These are phyloP conservation scores for Liposcelis brunnea DNA, from an alignment of 2,888 invertebrate genomes.

Conservation along the genomic window DNA sequence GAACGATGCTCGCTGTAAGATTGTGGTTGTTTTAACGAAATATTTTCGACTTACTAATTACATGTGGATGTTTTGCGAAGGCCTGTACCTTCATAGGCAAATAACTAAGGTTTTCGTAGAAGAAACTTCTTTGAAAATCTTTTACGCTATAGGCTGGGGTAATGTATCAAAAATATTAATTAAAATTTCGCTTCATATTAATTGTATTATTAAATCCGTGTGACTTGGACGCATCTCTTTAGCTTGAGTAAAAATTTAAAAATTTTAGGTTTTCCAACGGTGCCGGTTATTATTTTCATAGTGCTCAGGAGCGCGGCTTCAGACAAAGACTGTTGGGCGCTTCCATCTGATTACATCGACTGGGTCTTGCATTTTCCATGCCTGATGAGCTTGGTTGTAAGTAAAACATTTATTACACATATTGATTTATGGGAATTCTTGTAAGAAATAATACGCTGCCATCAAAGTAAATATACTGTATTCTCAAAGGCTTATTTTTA, in stretches of 20 bases:
- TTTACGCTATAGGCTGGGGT: slow-evolving; percentile 32
- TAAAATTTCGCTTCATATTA: too few relatives aligned
- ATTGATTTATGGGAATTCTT: too few relatives aligned
- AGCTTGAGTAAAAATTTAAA: not conserved
- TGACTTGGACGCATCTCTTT: too few relatives aligned
- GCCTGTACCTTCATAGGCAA: slow-evolving; percentile 30
- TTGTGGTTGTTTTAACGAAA: too few relatives aligned
- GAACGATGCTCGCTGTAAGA: not conserved
- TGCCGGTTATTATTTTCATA: not conserved
- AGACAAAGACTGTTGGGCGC: slow-evolving; percentile 4
- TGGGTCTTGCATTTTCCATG: not conserved
- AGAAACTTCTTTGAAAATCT: slow-evolving; percentile 22
- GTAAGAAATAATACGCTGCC: too few relatives aligned
- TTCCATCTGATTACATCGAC: slow-evolving; percentile 1
- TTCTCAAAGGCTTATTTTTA: too few relatives aligned
- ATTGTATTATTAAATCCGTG: too few relatives aligned
- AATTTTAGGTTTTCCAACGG: not conserved
- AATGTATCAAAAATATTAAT: too few relatives aligned
- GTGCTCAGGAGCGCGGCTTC: not conserved
- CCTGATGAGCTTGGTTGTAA: not conserved
- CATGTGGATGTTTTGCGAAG: slow-evolving; percentile 33
- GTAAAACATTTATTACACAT: not conserved
- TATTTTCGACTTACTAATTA: slow-evolving; percentile 24
- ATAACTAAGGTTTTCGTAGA: slow-evolving; percentile 28
- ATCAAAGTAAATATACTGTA: too few relatives aligned